Evolutionary conservation across 2,888 invertebrate species (phyloP).

Genomic region (Tetragonula carbonaria): DNA sequence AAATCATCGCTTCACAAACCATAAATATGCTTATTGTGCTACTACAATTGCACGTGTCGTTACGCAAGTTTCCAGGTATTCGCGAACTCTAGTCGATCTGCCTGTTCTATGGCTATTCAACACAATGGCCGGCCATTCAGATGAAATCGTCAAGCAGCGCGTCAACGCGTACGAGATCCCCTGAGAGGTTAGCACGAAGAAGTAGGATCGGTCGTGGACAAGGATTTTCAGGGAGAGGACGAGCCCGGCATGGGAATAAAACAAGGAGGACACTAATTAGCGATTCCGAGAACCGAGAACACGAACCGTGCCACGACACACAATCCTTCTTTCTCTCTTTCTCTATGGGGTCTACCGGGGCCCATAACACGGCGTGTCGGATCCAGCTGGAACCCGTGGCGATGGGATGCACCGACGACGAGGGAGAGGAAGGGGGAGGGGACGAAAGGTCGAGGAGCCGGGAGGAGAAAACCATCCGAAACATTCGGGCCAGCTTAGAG

Average conservation of each 20-base stretch:
- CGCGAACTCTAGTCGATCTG: no score
- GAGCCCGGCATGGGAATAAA: conserved; percentile 77
- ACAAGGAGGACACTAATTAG: conserved; percentile 83
- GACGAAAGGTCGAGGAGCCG: conserved; percentile 62
- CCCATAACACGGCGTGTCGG: conserved; percentile 64
- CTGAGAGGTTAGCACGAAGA: conserved; percentile 3
- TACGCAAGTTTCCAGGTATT: no score
- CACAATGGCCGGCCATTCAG: not conserved
- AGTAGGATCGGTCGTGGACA: conserved; percentile 59
- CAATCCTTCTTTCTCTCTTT: conserved; percentile 39
- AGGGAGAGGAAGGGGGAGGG: conserved; percentile 57
- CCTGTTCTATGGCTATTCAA: no score
- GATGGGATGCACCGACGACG: conserved; percentile 58
- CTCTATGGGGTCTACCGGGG: conserved; percentile 22
- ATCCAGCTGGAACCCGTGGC: conserved; percentile 65
- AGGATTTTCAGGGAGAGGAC: conserved; percentile 77
- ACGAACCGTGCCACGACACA: conserved; percentile 73
- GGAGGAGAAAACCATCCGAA: conserved; percentile 70
- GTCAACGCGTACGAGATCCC: conserved; percentile 66
- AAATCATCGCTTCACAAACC: no score
- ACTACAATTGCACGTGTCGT: no score
- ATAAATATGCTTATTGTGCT: no score
- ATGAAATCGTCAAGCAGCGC: conserved; percentile 77
- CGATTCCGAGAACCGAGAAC: conserved; percentile 83
- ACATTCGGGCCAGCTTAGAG: conserved; percentile 72